Evolutionary conservation across 2,888 invertebrate genomes (phyloP).

Genomic region (Parnassius smintheus): DNA sequence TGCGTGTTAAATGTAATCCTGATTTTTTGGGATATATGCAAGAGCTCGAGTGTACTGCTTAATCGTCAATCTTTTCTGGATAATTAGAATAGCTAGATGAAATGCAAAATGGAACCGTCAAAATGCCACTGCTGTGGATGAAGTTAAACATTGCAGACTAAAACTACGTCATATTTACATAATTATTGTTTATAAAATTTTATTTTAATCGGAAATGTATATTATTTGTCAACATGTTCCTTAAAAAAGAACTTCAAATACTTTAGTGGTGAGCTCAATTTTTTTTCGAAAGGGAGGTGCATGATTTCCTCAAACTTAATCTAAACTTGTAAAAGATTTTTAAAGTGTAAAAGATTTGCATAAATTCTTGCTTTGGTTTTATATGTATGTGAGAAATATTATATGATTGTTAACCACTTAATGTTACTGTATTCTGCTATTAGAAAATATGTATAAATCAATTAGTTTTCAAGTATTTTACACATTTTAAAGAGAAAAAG

Average conservation of each 20-base stretch:
- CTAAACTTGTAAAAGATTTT: neutral
- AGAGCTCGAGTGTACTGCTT: conserved; percentile 69
- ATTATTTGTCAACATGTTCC: conserved; percentile 11
- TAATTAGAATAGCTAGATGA: conserved; percentile 66
- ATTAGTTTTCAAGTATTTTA: conserved; percentile 21
- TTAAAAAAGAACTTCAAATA: neutral
- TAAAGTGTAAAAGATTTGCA: neutral
- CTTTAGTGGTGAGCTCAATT: neutral
- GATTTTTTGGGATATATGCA: conserved; percentile 62
- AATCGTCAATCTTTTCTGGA: conserved; percentile 43
- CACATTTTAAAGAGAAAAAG: conserved; percentile 20
- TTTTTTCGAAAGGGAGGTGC: neutral
- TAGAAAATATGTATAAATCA: conserved; percentile 17
- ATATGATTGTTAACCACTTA: conserved; percentile 17
- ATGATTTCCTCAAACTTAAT: conserved; percentile 3
- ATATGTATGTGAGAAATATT: conserved; percentile 14
- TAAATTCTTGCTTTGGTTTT: conserved; percentile 9
- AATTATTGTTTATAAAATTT: conserved; percentile 21
- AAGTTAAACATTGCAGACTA: conserved; percentile 28
- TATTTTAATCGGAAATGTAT: conserved; percentile 15
- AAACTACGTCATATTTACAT: neutral
- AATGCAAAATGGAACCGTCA: conserved; percentile 39
- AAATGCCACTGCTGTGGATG: conserved; percentile 45
- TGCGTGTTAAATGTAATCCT: conserved; percentile 69
- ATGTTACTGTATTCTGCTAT: conserved; percentile 16